A percentile compares a stretch with the other conserved stretches of the same genome.
These are phyloP conservation scores for Temnothorax nylanderi DNA, from an alignment of 1,140 invertebrate species.

Conservation along the genomic window DNA sequence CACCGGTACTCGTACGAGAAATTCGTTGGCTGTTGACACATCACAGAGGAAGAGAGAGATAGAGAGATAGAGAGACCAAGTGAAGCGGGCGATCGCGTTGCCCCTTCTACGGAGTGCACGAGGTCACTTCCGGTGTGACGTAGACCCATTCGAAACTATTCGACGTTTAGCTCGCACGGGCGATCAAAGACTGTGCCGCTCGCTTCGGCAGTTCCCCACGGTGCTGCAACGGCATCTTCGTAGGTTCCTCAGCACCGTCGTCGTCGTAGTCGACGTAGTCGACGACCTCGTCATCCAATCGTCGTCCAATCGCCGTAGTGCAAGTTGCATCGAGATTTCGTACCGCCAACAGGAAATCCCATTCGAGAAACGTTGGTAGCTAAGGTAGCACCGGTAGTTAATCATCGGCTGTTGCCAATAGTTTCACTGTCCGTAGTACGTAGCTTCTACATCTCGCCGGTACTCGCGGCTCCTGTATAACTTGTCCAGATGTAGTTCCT, in stretches of 20 bases:
- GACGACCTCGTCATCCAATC: slow-evolving; percentile 1
- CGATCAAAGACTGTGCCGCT: slow-evolving; percentile 64
- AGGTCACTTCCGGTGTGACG: slow-evolving; percentile 16
- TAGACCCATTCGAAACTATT: slow-evolving; percentile 45
- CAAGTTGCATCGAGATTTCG: slow-evolving; percentile 52
- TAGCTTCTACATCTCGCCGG: neutral
- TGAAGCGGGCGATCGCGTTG: neutral
- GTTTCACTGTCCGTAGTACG: slow-evolving; percentile 55
- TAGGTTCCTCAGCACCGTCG: neutral
- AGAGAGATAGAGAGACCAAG: neutral
- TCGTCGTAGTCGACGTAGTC: neutral
- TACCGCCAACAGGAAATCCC: slow-evolving; percentile 49
- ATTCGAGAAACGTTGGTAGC: slow-evolving; percentile 38
- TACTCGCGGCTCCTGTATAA: neutral
- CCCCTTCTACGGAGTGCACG: neutral
- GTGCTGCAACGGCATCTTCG: neutral
- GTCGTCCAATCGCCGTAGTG: slow-evolving; percentile 49
- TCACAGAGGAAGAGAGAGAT: neutral
- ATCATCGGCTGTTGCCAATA: slow-evolving; percentile 67
- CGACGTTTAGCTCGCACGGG: slow-evolving; percentile 56
- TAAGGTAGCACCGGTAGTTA: slow-evolving; percentile 58
- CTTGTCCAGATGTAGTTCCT: slow-evolving; percentile 58
- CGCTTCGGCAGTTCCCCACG: slow-evolving; percentile 18
- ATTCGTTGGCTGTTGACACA: slow-evolving; percentile 32
- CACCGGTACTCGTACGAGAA: neutral